These are phyloP conservation scores for Gymnogyps californianus DNA, from an alignment of 2,113 vertebrate genomes.

Conservation along the genomic window DNA sequence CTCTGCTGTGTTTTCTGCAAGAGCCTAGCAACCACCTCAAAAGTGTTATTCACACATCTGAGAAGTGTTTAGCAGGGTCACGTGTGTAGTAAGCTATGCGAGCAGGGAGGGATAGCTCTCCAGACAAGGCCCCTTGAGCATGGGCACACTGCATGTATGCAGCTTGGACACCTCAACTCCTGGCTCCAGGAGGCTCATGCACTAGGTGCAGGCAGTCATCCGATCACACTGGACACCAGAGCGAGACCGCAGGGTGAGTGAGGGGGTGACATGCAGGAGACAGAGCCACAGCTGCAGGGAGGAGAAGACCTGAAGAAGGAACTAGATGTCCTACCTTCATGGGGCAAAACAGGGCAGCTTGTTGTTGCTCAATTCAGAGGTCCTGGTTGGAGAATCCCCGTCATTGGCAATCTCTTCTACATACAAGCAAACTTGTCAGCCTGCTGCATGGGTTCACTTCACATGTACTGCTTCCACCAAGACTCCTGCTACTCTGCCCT, in stretches of 20 bases:
- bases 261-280: not conserved
- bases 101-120: not conserved
- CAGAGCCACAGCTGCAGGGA: not conserved
- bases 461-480: not conserved
- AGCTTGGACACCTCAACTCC: not conserved
- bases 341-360: not conserved
- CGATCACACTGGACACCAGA: not conserved
- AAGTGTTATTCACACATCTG: not conserved
- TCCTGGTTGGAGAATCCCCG: not conserved
- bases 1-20: not conserved
- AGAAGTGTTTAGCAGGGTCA: not conserved
- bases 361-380: not conserved
- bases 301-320: not conserved
- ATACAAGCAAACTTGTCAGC: not conserved
- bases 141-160: accelerated
- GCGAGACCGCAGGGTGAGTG: accelerated
- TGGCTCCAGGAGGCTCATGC: not conserved
- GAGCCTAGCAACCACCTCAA: constrained; percentile 38
- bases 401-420: not conserved
- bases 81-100: accelerated
- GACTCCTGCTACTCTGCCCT: not conserved
- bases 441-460: not conserved
- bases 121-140: not conserved
- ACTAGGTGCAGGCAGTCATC: accelerated
- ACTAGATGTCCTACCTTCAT: not conserved